Base-by-base conservation (phyloP, 2,797 vertebrate genomes). In the Mus spretus region DNA sequence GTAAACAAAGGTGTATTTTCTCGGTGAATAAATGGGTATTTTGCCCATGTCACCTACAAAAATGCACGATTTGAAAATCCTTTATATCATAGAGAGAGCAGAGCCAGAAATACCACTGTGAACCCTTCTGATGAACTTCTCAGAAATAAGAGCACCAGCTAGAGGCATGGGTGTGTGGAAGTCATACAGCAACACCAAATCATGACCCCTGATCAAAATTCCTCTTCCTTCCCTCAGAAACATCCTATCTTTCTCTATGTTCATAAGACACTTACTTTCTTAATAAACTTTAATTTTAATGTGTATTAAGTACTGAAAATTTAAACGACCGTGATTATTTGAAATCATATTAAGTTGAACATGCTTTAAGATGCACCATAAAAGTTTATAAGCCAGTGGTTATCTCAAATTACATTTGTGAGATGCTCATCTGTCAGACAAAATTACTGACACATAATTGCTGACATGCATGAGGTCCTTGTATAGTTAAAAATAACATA, bases 301-400 rank as follows among this genome's bases (percentile, higher is more conserved):
- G 24, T 90, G 88, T 96, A 70, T 80, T 92, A 97, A 94, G 22
- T 70, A 95, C 24, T n/a, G 37, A 94, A 97, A 92, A 93, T 83
- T 91, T 96, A 92, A 97, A 82, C 72, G 14, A 94, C 98, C 96
- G 55, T 85, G 88, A 97, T 97, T 97, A 97, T 96, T 97, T 86
- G 94, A 97, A 19, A 50, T 79, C 72, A 50, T 53, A 88, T 93
- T 94, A 97, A 95, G 91, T 96, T 94, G 90, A 85, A 90, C 47
- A 86, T 93, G 89, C 72, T 94, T 92, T 96, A 94, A 97, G 96
- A 97, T 89, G 24, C 5, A 55, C 47, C 86, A 72, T 97, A 90
- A 98, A 97, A 91, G 75, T 95, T 97, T 96, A 96, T 93, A 96
- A 93, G 78, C 75, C 80, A 85, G 50, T 92, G 31, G 40, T 28